Percentiles rank a stretch among this genome's conserved stretches.
Conservation (phyloP, 2,888 invertebrate species). For the Macrosiphum euphorbiae region DNA sequence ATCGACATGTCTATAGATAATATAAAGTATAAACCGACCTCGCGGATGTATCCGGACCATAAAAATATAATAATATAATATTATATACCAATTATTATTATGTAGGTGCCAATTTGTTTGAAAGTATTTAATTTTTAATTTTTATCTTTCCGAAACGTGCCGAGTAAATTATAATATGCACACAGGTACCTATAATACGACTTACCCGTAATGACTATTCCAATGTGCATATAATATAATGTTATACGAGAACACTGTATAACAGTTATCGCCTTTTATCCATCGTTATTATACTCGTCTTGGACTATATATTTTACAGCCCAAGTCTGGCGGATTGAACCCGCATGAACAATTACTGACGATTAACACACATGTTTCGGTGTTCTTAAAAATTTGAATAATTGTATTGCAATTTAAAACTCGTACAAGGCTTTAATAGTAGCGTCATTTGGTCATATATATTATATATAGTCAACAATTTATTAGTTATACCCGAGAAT, state of each 20-base stretch:
- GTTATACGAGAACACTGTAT: background rate
- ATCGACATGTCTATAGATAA: background rate
- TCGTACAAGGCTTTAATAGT: background rate
- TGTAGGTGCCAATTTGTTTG: no score
- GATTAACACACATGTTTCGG: conserved; percentile 6
- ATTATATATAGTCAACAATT: background rate
- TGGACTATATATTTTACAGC: background rate
- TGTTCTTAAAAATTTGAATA: background rate
- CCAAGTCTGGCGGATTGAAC: background rate
- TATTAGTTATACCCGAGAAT: background rate
- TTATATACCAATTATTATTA: background rate
- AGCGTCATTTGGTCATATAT: background rate
- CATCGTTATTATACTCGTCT: background rate
- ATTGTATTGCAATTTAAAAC: background rate
- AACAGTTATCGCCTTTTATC: background rate
- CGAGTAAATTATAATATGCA: conserved; percentile 1
- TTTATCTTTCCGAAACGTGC: background rate
- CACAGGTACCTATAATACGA: background rate
- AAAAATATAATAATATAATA: background rate
- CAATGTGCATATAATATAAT: background rate
- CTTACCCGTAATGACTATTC: background rate
- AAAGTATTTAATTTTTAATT: background rate
- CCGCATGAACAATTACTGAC: background rate
- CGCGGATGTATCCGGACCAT: background rate
- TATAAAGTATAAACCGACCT: background rate